Conservation (phyloP, 1,140 invertebrate genomes). For the Scaptomyza montana region DNA sequence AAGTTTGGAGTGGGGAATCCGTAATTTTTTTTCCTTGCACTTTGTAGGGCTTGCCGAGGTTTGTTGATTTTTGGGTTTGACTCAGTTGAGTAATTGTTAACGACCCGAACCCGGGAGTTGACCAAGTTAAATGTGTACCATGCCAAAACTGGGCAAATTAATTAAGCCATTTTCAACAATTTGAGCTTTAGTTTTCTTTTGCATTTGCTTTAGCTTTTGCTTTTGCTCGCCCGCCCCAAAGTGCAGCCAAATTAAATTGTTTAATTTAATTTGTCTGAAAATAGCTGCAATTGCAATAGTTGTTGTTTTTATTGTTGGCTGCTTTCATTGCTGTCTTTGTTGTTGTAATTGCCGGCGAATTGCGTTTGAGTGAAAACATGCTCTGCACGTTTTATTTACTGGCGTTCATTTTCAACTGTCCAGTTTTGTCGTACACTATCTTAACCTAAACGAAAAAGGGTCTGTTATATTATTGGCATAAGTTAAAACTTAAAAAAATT, state of each 20-base stretch:
- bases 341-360: constrained; percentile 45
- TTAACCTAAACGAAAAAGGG: neutral
- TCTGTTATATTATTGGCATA: neutral
- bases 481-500: no score
- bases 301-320: constrained; percentile 3
- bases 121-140: constrained; percentile 69
- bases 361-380: constrained; percentile 49
- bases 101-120: constrained; percentile 46
- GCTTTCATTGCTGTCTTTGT: constrained; percentile 17
- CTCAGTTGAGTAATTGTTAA: constrained; percentile 64
- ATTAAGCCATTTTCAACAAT: constrained; percentile 75
- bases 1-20: constrained; percentile 30
- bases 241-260: constrained; percentile 74
- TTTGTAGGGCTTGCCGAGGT: constrained; percentile 62
- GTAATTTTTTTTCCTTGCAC: constrained; percentile 2
- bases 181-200: constrained; percentile 50
- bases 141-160: constrained; percentile 72
- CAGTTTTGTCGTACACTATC: constrained; percentile 12
- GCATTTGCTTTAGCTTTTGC: neutral
- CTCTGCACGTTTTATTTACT: constrained; percentile 42
- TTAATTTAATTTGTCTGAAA: constrained; percentile 68
- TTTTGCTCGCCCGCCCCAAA: constrained; percentile 47
- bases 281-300: constrained; percentile 48
- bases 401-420: constrained; percentile 41
- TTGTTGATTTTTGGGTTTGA: constrained; percentile 49